Evolutionary conservation across 1,140 invertebrate genomes (phyloP), one percentile per base, ranked within the genome.

Genomic region (Solenopsis invicta): DNA sequence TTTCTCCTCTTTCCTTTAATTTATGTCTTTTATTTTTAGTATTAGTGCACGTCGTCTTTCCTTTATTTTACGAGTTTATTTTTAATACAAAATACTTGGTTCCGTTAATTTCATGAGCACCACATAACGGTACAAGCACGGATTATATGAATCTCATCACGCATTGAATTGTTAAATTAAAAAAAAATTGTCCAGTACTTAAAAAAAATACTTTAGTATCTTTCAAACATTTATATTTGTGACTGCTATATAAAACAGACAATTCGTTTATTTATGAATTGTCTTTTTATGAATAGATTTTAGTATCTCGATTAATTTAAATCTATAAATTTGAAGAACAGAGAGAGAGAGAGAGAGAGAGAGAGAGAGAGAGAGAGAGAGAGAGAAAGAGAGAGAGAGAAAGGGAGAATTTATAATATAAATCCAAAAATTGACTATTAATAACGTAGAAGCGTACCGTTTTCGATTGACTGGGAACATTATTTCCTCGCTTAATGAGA

Each of bases 401-500:
- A 37, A 61, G 21, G 9, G 4, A 29, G 18, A 13, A 5, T 81
- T 37, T 48, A 10, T 37, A 24, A 41, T 34, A 45, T 62, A 21
- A 41, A 76, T 34, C 5, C 4, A 9, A 37, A 52, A 50, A 67
- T 67, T 52, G 41, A 21, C 29, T 13, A 74, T 72, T 72, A 74
- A 82, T 74, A 84, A 50, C n/a, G 5, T 13, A 72, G 29, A 50
- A 84, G 41, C 45, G 56, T 48, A 61, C 61, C 62, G 71, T 74
- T 74, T 84, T 75, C 56, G 80, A 74, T 75, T 75, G 80, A 75
- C 13, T 24, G 45, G 13, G 45, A 84, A 84, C 54, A 61, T 72
- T 41, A 82, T 84, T 84, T 74, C 34, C 54, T 16, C 80, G 59
- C 34, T 84, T 84, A 84, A 84, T 84, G 80, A 84, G 54, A 75